Conservation (phyloP, 1,140 invertebrate species). For the Drosophila teissieri region DNA sequence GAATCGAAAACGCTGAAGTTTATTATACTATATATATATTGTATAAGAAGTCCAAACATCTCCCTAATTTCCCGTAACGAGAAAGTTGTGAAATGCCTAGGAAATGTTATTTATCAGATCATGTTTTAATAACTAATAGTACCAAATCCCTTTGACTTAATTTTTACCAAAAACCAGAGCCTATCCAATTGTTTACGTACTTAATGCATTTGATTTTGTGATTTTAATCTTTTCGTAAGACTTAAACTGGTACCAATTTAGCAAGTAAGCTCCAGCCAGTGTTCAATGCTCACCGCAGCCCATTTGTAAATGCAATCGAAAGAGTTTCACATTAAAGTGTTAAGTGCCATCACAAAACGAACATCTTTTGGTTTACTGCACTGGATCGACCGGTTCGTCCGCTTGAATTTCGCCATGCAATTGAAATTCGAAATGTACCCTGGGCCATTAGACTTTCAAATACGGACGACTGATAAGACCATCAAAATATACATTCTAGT, state of each 20-base stretch:
- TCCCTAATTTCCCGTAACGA: too few relatives aligned
- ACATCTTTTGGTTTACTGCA: neutral
- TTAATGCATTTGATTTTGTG: constrained; percentile 46
- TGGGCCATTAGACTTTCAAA: constrained; percentile 62
- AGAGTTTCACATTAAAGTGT: constrained; percentile 40
- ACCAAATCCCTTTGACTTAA: neutral
- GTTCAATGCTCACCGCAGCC: constrained; percentile 36
- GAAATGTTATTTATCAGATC: neutral
- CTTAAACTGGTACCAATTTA: constrained; percentile 36
- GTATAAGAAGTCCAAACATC: too few relatives aligned
- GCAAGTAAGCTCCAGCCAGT: constrained; percentile 38
- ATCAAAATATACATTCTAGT: constrained; percentile 32
- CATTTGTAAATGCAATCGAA: constrained; percentile 45
- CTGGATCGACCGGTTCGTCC: constrained; percentile 25
- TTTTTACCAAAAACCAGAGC: neutral
- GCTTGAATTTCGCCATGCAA: constrained; percentile 40
- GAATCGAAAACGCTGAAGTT: neutral
- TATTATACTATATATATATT: neutral
- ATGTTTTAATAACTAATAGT: neutral
- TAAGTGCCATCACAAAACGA: constrained; percentile 40
- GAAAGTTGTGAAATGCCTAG: neutral
- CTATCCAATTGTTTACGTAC: constrained; percentile 5
- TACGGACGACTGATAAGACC: constrained; percentile 50
- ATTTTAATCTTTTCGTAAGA: constrained; percentile 34
- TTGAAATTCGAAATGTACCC: constrained; percentile 39